phyloP scores from a whole-genome alignment of 2,113 vertebrate species.

The Notarius lentiginosus region DNA sequence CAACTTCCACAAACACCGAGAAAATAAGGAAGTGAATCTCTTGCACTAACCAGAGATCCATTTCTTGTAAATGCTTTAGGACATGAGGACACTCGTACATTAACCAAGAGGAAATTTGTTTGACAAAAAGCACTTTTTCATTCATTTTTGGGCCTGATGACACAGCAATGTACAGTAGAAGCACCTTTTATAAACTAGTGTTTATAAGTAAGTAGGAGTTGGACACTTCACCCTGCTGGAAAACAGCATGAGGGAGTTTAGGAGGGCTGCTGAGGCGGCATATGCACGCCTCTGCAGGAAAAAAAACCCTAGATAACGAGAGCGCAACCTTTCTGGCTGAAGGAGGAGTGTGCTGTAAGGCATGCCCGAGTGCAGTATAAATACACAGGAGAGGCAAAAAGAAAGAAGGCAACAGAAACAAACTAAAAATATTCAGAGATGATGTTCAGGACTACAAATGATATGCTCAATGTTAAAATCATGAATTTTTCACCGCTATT shows the following conservation, averaged over 20 bases:
- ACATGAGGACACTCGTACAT: background rate
- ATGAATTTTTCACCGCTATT: background rate
- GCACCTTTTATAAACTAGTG: background rate
- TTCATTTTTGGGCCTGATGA: constrained; percentile 3
- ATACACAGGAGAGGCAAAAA: background rate
- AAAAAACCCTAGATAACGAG: background rate
- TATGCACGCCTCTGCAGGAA: background rate
- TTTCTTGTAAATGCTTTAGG: constrained; percentile 4
- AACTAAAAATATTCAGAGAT: background rate
- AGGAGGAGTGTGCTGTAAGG: background rate
- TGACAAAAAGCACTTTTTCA: background rate
- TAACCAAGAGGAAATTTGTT: background rate
- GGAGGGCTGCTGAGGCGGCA: background rate
- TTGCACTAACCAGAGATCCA: background rate
- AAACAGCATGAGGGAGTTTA: background rate
- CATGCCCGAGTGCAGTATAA: background rate
- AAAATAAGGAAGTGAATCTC: constrained; percentile 25
- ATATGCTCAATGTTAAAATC: background rate
- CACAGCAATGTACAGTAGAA: background rate
- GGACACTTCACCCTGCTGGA: background rate
- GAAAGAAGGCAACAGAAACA: background rate
- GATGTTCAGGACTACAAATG: background rate
- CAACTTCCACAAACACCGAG: background rate
- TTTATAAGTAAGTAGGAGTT: background rate
- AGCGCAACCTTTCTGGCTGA: background rate